Conservation (phyloP, 1,140 invertebrate species). For the Drosophila prosaltans region DNA sequence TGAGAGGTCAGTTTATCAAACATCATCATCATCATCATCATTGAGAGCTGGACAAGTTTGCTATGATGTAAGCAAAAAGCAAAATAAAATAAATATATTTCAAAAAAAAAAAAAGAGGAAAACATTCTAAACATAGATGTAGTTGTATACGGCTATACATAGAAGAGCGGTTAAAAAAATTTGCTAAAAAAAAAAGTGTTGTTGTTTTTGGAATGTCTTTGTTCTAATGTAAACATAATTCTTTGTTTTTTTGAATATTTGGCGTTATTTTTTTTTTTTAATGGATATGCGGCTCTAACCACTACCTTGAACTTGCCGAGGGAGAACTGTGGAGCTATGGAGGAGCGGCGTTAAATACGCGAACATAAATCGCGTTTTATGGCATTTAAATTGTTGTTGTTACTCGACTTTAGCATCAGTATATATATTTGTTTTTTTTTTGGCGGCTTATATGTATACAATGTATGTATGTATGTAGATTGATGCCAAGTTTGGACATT, state of each 20-base stretch:
- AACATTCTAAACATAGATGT: not conserved
- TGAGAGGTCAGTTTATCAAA: constrained; percentile 1
- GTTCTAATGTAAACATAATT: constrained; percentile 13
- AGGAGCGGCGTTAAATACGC: constrained; percentile 15
- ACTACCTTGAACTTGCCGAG: constrained; percentile 15
- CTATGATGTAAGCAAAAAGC: constrained; percentile 14
- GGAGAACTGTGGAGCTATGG: not conserved
- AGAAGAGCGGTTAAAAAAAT: not conserved
- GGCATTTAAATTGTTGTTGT: constrained; percentile 10
- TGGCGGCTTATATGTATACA: not conserved
- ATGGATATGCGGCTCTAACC: not conserved
- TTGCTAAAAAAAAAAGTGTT: not conserved
- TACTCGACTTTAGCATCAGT: not conserved
- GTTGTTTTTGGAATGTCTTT: not conserved
- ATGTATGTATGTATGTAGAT: not conserved
- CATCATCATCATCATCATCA: not conserved
- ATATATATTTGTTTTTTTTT: too few species aligned
- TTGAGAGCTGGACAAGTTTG: not conserved
- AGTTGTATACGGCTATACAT: not conserved
- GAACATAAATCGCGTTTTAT: constrained; percentile 20
- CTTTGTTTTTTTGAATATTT: constrained; percentile 1
- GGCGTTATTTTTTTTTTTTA: not conserved
- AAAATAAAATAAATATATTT: not conserved
- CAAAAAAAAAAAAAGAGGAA: not conserved
- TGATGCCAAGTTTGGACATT: not conserved